These are phyloP conservation scores for Thinocorus orbignyianus DNA, from an alignment of 2,113 vertebrate species.

Conservation along the genomic window DNA sequence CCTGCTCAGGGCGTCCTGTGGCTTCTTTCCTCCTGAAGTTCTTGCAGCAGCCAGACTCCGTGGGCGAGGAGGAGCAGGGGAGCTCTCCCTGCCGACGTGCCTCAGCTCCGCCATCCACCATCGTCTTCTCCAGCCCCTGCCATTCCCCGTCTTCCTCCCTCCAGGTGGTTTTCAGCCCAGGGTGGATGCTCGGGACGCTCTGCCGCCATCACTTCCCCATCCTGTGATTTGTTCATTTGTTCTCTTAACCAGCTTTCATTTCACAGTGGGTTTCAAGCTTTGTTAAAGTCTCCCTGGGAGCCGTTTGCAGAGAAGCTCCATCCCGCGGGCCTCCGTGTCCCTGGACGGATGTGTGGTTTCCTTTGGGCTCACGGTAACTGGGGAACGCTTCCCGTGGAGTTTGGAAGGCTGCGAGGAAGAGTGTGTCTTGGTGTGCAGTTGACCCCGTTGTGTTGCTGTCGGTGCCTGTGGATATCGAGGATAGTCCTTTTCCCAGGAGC, in stretches of 20 bases:
- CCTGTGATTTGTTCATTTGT: accelerated
- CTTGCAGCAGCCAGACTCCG: not conserved
- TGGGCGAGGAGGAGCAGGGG: not conserved
- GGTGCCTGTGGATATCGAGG: not conserved
- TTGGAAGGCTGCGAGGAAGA: not conserved
- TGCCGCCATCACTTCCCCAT: not conserved
- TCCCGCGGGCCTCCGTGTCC: not conserved
- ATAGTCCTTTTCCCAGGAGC: not conserved
- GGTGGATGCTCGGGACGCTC: not conserved
- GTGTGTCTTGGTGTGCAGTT: not conserved
- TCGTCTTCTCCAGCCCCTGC: not conserved
- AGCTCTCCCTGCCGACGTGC: not conserved
- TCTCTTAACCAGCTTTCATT: slow-evolving; percentile 1
- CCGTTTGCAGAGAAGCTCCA: not conserved
- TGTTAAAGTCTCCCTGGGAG: not conserved
- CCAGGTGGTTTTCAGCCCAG: not conserved
- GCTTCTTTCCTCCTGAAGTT: slow-evolving; percentile 11
- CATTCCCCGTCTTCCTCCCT: slow-evolving; percentile 38
- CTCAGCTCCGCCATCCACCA: not conserved
- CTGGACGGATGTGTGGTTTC: accelerated
- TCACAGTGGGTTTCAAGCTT: not conserved
- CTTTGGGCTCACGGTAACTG: not conserved
- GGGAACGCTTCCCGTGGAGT: not conserved
- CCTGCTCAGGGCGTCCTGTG: not conserved
- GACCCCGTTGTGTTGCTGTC: not conserved